Evolutionary conservation across 2,113 vertebrate species (phyloP).

Genomic region (Cyprinodon variegatus): DNA sequence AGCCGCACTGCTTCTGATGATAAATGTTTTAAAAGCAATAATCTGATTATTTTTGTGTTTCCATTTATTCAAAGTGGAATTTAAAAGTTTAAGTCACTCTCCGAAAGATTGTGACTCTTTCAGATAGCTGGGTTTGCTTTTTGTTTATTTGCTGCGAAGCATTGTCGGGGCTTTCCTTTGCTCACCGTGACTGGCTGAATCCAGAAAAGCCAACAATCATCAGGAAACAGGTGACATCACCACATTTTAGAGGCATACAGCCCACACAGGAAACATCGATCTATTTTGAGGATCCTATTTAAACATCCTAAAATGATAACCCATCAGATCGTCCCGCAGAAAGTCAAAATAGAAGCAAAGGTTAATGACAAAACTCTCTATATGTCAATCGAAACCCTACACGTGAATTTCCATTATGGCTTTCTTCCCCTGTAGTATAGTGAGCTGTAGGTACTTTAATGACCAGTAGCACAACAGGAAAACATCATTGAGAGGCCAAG

Average conservation of each 20-base stretch:
- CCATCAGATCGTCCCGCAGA: constrained; percentile 12
- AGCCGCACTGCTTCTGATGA: neutral
- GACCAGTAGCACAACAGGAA: neutral
- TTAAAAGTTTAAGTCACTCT: constrained; percentile 2
- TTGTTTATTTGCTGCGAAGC: neutral
- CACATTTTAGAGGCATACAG: constrained; percentile 56
- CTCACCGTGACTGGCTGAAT: constrained; percentile 25
- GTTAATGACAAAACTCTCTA: neutral
- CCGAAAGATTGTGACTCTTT: constrained; percentile 6
- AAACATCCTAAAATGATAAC: constrained; percentile 52
- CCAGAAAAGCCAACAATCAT: constrained; percentile 49
- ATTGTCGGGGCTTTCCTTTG: constrained; percentile 41
- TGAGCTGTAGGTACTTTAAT: constrained; percentile 1
- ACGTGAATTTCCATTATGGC: neutral
- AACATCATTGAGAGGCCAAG: neutral
- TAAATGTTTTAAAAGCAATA: neutral
- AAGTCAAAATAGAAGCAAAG: neutral
- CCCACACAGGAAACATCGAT: constrained; percentile 62
- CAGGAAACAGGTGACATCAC: constrained; percentile 75
- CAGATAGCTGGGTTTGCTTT: neutral
- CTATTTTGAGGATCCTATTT: constrained; percentile 64
- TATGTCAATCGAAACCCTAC: no score
- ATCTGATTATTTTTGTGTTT: neutral
- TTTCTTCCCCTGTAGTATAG: neutral
- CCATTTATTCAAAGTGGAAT: neutral